phyloP scores from a whole-genome alignment of 2,113 vertebrate genomes.

The Trachemys scripta region DNA sequence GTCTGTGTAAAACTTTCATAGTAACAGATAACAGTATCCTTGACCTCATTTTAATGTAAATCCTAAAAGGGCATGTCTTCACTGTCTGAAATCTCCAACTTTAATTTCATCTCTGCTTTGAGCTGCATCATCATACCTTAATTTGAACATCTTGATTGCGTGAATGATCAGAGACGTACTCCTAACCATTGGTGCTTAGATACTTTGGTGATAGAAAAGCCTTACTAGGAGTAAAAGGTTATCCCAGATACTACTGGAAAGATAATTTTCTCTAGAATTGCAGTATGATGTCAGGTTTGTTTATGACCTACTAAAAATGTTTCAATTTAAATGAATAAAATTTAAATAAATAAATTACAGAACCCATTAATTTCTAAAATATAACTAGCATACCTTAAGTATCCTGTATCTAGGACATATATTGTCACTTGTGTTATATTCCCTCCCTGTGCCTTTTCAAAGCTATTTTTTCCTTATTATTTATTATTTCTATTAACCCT shows the following conservation, averaged over 20 bases:
- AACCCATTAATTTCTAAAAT: not conserved
- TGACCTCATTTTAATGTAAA: not conserved
- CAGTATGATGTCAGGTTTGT: not conserved
- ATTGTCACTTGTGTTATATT: not conserved
- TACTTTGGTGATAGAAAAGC: not conserved
- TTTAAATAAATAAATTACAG: fast-evolving
- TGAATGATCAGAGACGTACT: not conserved
- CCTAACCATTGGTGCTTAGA: not conserved
- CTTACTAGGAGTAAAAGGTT: not conserved
- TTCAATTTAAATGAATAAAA: not conserved
- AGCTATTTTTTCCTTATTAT: not conserved
- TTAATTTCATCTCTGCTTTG: not conserved
- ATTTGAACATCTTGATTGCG: not conserved
- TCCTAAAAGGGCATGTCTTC: not conserved
- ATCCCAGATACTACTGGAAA: not conserved
- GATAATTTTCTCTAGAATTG: not conserved
- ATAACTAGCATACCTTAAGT: not conserved
- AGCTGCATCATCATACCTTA: not conserved
- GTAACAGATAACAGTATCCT: not conserved
- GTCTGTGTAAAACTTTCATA: not conserved
- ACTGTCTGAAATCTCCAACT: not conserved
- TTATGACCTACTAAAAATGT: not conserved
- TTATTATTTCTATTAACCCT: not conserved
- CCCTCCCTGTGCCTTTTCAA: not conserved
- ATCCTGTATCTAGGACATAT: not conserved